These are phyloP conservation scores for Cataglyphis livida DNA, from an alignment of 2,888 invertebrate species.

Conservation along the genomic window DNA sequence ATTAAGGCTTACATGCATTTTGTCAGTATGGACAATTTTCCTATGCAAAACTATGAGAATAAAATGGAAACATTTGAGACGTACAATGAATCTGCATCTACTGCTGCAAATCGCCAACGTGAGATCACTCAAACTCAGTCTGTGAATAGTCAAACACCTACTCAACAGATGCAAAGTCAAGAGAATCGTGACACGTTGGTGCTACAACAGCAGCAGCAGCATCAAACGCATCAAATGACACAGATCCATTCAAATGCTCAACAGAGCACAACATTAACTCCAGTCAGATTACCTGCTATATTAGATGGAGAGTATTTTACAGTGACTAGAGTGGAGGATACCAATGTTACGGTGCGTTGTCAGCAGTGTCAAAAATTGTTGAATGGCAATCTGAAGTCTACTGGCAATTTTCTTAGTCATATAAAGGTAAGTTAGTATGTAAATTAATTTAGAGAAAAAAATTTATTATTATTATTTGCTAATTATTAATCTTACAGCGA, in stretches of 20 bases:
- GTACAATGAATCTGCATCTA: conserved; percentile 82
- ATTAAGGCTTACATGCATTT: conserved; percentile 35
- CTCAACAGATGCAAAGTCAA: conserved; percentile 72
- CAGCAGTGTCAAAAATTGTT: conserved; percentile 83
- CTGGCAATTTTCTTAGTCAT: conserved; percentile 84
- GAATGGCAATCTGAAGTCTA: conserved; percentile 84
- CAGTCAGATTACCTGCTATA: conserved; percentile 83
- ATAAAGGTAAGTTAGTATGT: conserved; percentile 79
- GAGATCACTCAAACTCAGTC: conserved; percentile 76
- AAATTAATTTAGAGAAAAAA: neutral
- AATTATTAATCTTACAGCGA: conserved; percentile 77
- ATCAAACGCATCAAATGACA: conserved; percentile 67
- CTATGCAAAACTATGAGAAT: conserved; percentile 78
- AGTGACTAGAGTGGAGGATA: conserved; percentile 83
- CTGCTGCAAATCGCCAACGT: conserved; percentile 73
- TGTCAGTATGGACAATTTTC: conserved; percentile 80
- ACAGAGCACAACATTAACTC: conserved; percentile 81
- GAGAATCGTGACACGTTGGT: conserved; percentile 74
- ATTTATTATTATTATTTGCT: conserved; percentile 8
- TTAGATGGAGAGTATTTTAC: conserved; percentile 84
- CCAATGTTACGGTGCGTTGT: conserved; percentile 84
- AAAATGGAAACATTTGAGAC: conserved; percentile 77
- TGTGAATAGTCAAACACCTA: conserved; percentile 71
- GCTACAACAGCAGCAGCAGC: conserved; percentile 63
- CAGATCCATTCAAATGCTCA: conserved; percentile 78